Base-by-base conservation (phyloP, 2,797 vertebrate species). In the Cichlasoma orientale region DNA sequence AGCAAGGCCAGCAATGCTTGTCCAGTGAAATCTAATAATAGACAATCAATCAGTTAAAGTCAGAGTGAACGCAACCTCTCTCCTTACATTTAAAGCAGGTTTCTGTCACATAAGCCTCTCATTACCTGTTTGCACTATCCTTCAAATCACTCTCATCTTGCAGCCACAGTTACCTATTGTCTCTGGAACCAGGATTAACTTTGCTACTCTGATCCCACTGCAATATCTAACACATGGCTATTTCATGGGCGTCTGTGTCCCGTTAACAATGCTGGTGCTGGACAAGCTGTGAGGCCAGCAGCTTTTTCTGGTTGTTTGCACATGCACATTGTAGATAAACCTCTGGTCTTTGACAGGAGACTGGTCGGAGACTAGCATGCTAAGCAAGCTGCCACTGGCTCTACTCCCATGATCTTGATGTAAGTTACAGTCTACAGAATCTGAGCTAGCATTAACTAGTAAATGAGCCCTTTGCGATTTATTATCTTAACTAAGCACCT, bases 111-210 rank as follows among this genome's bases (percentile, higher is more conserved):
- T 0, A 27, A 27, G 23, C 21, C 44, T 66, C 23, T 66, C 23
- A 44, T 44, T 44, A 8, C 23, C 38, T 27, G 14, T 44, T 63
- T 63, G 21, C 5, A 11, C 38, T 5, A 25, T 66, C 5, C 3
- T 66, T 66, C 47, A 47, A 66, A 47, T 47, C 44, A 27, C 16
- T 2, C 23, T 9, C 0, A 27, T 4, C 38, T 47, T 66, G 21
- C 23, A 66, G 1, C 38, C 0, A 44, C 25, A 0, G 38, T 27
- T 66, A 9, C 16, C 38, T 47, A 21, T 66, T 47, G 38, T 47
- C 61, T 44, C 23, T 66, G 38, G 61, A 66, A 47, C 38, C 61
- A 66, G 61, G 8, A 66, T 44, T 66, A 47, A 27, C 61, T 44
- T 38, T 66, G 23, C 23, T 66, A 9, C 3, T 47, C 23, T 47